A percentile compares a stretch with the other conserved stretches of the same genome.
phyloP scores from a whole-genome alignment of 1,140 invertebrate genomes.

The Cardiocondyla obscurior region DNA sequence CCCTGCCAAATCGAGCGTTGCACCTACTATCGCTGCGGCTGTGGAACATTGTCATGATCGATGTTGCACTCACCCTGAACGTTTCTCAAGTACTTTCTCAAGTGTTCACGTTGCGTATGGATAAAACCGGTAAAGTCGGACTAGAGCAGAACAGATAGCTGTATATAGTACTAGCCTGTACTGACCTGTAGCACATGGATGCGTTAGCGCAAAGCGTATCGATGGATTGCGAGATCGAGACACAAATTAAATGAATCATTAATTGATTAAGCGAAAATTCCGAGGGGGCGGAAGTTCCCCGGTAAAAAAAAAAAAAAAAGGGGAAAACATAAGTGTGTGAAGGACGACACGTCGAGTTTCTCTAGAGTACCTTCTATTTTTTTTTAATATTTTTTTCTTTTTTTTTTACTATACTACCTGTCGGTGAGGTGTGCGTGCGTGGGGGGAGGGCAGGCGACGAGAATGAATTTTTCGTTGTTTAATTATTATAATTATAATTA shows the following conservation, averaged over 20 bases:
- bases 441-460: conserved; percentile 75
- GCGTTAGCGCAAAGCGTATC: conserved; percentile 76
- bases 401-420: conserved; percentile 60
- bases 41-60: conserved; percentile 64
- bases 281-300: conserved; percentile 58
- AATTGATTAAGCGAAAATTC: conserved; percentile 56
- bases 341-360: conserved; percentile 70
- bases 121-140: background rate
- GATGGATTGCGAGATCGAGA: conserved; percentile 72
- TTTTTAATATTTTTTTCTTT: too few relatives aligned
- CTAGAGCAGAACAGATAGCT: conserved; percentile 75
- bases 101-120: background rate
- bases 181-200: conserved; percentile 85
- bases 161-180: conserved; percentile 83
- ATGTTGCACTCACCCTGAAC: conserved; percentile 48
- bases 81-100: background rate
- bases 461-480: conserved; percentile 66
- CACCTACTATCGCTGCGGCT: conserved; percentile 23
- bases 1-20: background rate
- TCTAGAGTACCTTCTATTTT: conserved; percentile 65
- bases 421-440: conserved; percentile 79
- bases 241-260: conserved; percentile 39
- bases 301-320: conserved; percentile 9
- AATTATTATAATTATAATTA: conserved; percentile 22
- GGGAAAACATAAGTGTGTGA: conserved; percentile 55